Evolutionary conservation across 2,888 invertebrate species (phyloP).

Genomic region (Drosophila meridionalis): DNA sequence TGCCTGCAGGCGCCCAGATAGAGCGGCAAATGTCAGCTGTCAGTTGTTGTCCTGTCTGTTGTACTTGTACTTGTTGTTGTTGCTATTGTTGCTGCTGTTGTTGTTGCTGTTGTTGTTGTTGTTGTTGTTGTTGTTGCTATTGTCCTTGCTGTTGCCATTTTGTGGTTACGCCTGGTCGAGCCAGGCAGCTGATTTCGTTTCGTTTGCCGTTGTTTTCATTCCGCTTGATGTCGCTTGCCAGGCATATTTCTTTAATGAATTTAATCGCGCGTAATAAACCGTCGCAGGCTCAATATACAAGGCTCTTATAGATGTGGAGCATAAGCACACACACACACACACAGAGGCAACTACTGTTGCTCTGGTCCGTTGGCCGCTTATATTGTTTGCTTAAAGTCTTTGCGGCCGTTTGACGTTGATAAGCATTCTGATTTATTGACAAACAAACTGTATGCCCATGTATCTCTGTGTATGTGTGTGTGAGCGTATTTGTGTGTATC

Average conservation of each 20-base stretch:
- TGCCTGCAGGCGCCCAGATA: conserved; percentile 69
- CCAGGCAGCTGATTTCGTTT: conserved; percentile 38
- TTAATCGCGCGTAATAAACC: conserved; percentile 82
- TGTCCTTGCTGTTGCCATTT: conserved; percentile 48
- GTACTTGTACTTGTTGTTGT: conserved; percentile 3
- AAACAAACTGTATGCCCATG: conserved; percentile 64
- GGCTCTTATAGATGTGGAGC: conserved; percentile 41
- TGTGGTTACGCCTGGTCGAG: conserved; percentile 42
- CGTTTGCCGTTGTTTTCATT: conserved; percentile 46
- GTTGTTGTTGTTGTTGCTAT: conserved; percentile 35
- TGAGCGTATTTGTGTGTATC: conserved; percentile 6
- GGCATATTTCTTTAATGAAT: conserved; percentile 81
- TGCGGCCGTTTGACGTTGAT: conserved; percentile 81
- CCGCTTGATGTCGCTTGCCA: conserved; percentile 52
- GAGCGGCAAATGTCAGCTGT: conserved; percentile 70
- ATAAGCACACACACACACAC: conserved; percentile 12
- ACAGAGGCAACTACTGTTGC: conserved; percentile 19
- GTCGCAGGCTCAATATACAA: conserved; percentile 58
- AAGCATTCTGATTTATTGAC: conserved; percentile 83
- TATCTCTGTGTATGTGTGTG: conserved; percentile 12
- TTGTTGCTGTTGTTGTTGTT: conserved; percentile 37
- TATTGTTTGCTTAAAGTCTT: conserved; percentile 71
- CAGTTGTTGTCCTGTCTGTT: conserved; percentile 44
- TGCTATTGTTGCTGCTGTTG: conserved; percentile 16
- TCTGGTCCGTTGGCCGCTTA: conserved; percentile 48